Base-by-base conservation (phyloP, 2,113 vertebrate species). In the Gulo gulo region DNA sequence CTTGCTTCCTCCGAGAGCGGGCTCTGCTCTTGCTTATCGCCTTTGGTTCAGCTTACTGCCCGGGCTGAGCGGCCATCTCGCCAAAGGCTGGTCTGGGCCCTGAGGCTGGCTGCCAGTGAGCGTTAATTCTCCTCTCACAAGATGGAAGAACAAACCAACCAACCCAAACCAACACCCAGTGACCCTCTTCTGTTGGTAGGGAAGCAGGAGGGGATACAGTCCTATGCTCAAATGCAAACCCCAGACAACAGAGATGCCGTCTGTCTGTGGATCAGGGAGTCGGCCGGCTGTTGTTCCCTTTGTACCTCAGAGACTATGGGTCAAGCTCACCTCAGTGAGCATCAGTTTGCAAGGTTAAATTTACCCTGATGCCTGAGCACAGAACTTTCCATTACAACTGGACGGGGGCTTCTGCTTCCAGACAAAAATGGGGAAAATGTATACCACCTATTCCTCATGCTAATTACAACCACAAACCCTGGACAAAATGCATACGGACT, bases 11-110 rank as follows among this genome's bases (percentile, higher is more conserved):
- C 31, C 39, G 9, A 0, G 14, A 16, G 61, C 20, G 67, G 84
- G 97, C 97, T 96, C 94, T 97, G 94, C 79, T 97, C 95, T 93
- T 97, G 97, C 95, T 96, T 97, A 12, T 24, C 89, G 90, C 74
- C 42, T 79, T 52, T 20, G 88, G 94, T 89, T 83, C 87, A 97
- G 98, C 95, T 98, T 92, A 91, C 95, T 69, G 92, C 94, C 97
- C 93, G 93, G 96, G 96, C 97, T 45, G 95, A 97, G 97, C 91
- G 96, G 8, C 57, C 21, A 1, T 59, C 57, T 24, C 57, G 8
- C 57, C 57, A 24, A 59, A 59, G 21, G 57, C 23, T 59, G 57
- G 57, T 59, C 57, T 24, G 57, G 23, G 57, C 57, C 6, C 57
- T 24, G 57, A 59, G 57, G 57, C 57, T 59, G 57, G 57, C 57